Evolutionary conservation across 2,888 invertebrate genomes (phyloP).

Genomic region (Drosophila phalerata): DNA sequence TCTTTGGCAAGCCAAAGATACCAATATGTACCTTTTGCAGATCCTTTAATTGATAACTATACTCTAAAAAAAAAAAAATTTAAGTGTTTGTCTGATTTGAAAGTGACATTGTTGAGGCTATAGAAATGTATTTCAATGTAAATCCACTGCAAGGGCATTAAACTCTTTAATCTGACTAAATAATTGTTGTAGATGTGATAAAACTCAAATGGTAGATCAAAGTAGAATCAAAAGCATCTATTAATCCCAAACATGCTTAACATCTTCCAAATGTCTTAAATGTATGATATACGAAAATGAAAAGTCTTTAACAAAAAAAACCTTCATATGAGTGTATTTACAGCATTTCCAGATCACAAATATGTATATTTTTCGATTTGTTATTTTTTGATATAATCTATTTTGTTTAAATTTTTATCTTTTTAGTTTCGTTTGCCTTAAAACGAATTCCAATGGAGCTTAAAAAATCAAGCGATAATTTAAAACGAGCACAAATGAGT

Average conservation of each 20-base stretch:
- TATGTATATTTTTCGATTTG: conserved; percentile 2
- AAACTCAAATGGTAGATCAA: conserved; percentile 2
- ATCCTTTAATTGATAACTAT: conserved; percentile 2
- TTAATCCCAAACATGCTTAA: background rate
- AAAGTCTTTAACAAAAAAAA: conserved; percentile 1
- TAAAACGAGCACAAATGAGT: conserved; percentile 55
- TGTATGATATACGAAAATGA: background rate
- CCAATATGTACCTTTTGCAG: conserved; percentile 11
- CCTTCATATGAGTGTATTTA: conserved; percentile 10
- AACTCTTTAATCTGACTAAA: conserved; percentile 7
- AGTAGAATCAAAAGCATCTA: conserved; percentile 9
- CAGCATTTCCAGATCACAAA: conserved; percentile 18
- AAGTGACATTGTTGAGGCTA: background rate
- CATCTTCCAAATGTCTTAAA: conserved; percentile 8
- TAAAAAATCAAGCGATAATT: conserved; percentile 30
- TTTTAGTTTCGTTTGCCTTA: conserved; percentile 9
- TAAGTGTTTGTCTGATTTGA: background rate
- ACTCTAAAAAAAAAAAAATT: background rate
- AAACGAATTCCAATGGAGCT: conserved; percentile 42
- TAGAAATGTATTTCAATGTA: conserved; percentile 1
- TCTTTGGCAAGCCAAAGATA: conserved; percentile 10
- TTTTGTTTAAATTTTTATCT: background rate
- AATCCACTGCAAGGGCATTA: background rate
- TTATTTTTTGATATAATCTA: conserved; percentile 17
- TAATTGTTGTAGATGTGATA: conserved; percentile 16